Percentiles rank a stretch among this genome's conserved stretches.
These are phyloP conservation scores for Abscondita cerata DNA, from an alignment of 2,888 invertebrate species.

Conservation along the genomic window DNA sequence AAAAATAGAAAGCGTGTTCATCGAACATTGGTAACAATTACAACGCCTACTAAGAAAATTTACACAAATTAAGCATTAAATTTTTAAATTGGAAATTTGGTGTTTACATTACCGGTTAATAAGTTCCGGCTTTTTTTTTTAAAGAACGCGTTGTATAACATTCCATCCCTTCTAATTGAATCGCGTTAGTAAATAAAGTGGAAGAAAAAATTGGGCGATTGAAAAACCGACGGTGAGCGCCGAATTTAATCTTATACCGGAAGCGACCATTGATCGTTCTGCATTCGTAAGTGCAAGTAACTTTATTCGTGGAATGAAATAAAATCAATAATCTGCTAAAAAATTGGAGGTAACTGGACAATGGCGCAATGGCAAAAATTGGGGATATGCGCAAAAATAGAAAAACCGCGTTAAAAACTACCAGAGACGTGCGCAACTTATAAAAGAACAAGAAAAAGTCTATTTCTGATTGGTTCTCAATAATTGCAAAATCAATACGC, in stretches of 20 bases:
- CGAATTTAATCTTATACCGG: conserved; percentile 12
- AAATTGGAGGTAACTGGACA: conserved; percentile 59
- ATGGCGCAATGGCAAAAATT: conserved; percentile 60
- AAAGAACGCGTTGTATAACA: too few species aligned
- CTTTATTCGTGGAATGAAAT: conserved; percentile 34
- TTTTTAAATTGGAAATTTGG: conserved; percentile 23
- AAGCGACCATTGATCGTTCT: conserved; percentile 21
- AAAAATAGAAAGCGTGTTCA: conserved; percentile 50
- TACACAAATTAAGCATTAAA: conserved; percentile 34
- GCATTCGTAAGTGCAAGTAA: conserved; percentile 31
- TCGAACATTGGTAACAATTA: conserved; percentile 38
- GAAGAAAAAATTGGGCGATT: not conserved
- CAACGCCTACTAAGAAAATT: conserved; percentile 38
- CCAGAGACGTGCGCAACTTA: conserved; percentile 49
- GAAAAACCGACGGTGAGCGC: conserved; percentile 5
- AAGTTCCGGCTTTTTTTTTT: conserved; percentile 9
- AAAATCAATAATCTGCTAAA: conserved; percentile 60
- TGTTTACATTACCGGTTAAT: conserved; percentile 20
- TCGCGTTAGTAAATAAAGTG: not conserved
- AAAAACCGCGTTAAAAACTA: conserved; percentile 55
- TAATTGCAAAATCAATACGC: conserved; percentile 61
- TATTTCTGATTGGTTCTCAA: conserved; percentile 61
- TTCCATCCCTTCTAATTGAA: not conserved
- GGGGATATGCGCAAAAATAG: conserved; percentile 58
- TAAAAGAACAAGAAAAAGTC: conserved; percentile 56